Conservation (phyloP, 2,888 invertebrate genomes). For the Drosophila subsilvestris region DNA sequence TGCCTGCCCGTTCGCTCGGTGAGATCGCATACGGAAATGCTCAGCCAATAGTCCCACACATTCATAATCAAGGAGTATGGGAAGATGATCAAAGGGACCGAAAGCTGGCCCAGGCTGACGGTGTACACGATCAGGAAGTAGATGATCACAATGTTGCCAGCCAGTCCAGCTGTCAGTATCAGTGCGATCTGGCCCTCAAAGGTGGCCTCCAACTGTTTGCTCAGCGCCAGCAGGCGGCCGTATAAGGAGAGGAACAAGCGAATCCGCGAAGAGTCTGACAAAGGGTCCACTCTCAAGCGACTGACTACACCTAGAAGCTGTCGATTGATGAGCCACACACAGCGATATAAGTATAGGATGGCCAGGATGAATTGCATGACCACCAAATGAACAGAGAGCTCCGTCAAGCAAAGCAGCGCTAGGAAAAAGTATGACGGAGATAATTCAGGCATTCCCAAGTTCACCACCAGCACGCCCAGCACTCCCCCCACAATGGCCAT, state of each 20-base stretch:
- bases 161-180: conserved; percentile 23
- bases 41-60: conserved; percentile 54
- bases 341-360: conserved; percentile 46
- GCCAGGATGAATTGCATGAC: conserved; percentile 47
- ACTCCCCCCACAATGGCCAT: neutral
- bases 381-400: conserved; percentile 25
- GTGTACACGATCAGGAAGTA: conserved; percentile 43
- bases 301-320: conserved; percentile 31
- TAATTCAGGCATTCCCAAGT: conserved; percentile 1
- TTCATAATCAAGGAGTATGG: conserved; percentile 33
- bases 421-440: rapidly evolving
- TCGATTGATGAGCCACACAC: conserved; percentile 50
- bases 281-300: neutral
- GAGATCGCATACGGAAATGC: conserved; percentile 47
- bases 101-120: conserved; percentile 13
- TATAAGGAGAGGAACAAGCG: conserved; percentile 23
- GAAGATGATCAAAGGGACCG: conserved; percentile 3
- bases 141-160: conserved; percentile 44
- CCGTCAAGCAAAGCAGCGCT: neutral
- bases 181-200: conserved; percentile 43
- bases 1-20: conserved; percentile 20
- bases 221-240: conserved; percentile 35
- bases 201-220: conserved; percentile 13
- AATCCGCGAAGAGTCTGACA: neutral
- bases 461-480: neutral